These are phyloP conservation scores for Urechis unicinctus DNA, from an alignment of 2,888 invertebrate species.

Conservation along the genomic window DNA sequence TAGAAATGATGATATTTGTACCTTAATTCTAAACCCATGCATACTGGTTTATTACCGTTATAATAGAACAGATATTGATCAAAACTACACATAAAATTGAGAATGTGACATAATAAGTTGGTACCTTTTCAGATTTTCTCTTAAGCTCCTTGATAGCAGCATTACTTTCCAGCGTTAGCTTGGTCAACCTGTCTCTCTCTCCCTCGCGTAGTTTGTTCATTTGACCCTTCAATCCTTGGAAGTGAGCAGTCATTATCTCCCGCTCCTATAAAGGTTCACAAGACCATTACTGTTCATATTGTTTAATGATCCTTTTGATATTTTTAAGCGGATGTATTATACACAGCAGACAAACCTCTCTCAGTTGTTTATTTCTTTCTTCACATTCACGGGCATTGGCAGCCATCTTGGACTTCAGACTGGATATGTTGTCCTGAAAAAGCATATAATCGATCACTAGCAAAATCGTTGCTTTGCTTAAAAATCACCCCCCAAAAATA, in stretches of 20 bases:
- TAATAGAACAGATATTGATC: neutral
- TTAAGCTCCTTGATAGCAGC: constrained; percentile 43
- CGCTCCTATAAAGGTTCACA: constrained; percentile 31
- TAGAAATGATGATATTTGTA: neutral
- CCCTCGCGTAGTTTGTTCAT: constrained; percentile 48
- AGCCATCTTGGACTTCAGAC: constrained; percentile 45
- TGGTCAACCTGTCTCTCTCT: constrained; percentile 44
- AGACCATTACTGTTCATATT: neutral
- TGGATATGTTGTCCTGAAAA: constrained; percentile 43
- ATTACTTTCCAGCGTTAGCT: constrained; percentile 47
- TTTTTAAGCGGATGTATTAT: neutral
- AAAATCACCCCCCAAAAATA: no score
- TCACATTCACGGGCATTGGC: constrained; percentile 46
- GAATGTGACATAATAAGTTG: neutral
- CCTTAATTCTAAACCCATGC: no score
- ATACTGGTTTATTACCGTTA: neutral
- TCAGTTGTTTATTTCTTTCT: constrained; percentile 44
- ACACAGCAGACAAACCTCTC: no score
- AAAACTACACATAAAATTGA: neutral
- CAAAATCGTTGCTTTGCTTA: no score
- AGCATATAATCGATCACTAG: no score
- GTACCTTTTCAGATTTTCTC: constrained; percentile 39
- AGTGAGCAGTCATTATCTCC: constrained; percentile 44
- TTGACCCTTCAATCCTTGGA: constrained; percentile 46
- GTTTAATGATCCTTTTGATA: neutral